Percentiles rank a stretch among this genome's conserved stretches.
These are phyloP conservation scores for Silurus lanzhouensis DNA, from an alignment of 2,797 vertebrate genomes.

Conservation along the genomic window DNA sequence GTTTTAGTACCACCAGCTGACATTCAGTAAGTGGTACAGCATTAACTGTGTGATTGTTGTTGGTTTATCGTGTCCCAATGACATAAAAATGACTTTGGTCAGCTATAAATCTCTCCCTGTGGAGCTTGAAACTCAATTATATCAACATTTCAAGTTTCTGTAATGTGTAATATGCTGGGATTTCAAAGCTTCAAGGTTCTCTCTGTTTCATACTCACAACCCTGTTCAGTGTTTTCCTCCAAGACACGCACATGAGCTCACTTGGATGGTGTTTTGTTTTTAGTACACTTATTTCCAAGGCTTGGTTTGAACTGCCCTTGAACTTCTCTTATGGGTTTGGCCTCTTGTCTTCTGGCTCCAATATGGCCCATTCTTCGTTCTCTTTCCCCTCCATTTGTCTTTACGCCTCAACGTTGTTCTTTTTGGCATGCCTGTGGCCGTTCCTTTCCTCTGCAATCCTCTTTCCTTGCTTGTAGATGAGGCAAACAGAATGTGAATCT, in stretches of 20 bases:
- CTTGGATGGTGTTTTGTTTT: conserved; percentile 51
- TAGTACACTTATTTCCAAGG: conserved; percentile 31
- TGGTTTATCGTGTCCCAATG: not conserved
- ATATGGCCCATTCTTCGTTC: conserved; percentile 12
- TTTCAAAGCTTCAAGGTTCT: conserved; percentile 17
- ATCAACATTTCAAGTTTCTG: conserved; percentile 22
- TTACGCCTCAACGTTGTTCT: conserved; percentile 33
- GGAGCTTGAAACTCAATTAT: conserved; percentile 7
- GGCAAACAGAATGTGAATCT: conserved; percentile 29
- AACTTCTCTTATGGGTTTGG: conserved; percentile 49
- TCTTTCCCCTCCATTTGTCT: not conserved
- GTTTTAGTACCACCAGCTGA: not conserved
- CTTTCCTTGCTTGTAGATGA: conserved; percentile 26
- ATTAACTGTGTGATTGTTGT: not conserved
- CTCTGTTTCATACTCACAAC: conserved; percentile 23
- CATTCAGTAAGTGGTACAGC: not conserved
- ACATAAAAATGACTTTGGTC: not conserved
- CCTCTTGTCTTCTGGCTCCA: conserved; percentile 26
- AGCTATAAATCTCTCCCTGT: not conserved
- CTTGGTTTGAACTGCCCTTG: conserved; percentile 50
- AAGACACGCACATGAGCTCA: conserved; percentile 29
- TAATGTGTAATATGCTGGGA: conserved; percentile 17
- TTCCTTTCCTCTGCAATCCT: not conserved
- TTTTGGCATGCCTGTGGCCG: conserved; percentile 30
- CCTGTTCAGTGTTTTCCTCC: conserved; percentile 18